Base-by-base conservation (phyloP, 2,888 invertebrate genomes). In the Platycheirus rosarum region DNA sequence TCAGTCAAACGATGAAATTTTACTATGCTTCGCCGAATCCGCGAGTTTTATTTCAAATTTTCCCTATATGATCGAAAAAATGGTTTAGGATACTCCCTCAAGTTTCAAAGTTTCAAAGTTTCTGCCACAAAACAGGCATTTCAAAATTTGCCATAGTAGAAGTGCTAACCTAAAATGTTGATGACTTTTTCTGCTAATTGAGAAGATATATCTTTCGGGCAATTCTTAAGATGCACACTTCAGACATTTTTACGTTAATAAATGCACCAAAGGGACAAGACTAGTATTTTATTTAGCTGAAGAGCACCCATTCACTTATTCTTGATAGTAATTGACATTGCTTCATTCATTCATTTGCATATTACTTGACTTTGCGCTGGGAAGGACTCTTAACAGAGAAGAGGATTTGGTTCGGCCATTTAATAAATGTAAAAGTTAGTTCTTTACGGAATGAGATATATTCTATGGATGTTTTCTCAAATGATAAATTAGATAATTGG, bases 311-410 rank as follows among this genome's bases (percentile, higher is more conserved):
- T 69, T 57, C 0, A 55, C 1, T 57, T 42, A 44, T 23, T 26
- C 55, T 8, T 55, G 68, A 57, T 35, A 69, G 55, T n/a, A n/a
- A 55, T 68, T 44, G 46, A 55, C 46, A 53, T 69, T 55, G 55
- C 37, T 37, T 46, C 35, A 55, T 69, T 37, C 68, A 55, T 53
- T 68, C 68, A 69, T 69, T 69, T 69, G 55, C 68, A 68, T 68
- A 48, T 57, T 26, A 55, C 68, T 69, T 55, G 44, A 37, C 7
- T 11, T 46, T 69, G 44, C 57, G 55, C 37, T 57, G n/a, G 37
- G 11, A 14, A 42, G 26, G 46, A 46, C 7, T 16, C 35, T 69
- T 32, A 44, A 29, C 26, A 44, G 14, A 44, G 14, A 20, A n/a
- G 35, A 44, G 44, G 23, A 18, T 57, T 13, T 35, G 35, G 14